Conservation (phyloP, 2,113 vertebrate species). For the Scomber colias region DNA sequence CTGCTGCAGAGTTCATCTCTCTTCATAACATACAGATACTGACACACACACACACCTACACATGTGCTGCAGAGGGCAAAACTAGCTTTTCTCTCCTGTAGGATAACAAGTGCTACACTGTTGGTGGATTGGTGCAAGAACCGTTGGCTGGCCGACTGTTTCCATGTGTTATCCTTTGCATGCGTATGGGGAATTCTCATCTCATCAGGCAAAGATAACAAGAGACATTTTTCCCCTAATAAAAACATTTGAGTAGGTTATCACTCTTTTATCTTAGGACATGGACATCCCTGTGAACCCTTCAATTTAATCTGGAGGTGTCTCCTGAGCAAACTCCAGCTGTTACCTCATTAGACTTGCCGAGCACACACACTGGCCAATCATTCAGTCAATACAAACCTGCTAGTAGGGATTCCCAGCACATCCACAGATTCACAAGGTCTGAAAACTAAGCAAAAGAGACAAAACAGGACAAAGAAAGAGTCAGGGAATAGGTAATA, state of each 20-base stretch:
- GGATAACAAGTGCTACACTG: constrained; percentile 36
- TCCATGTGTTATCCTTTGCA: constrained; percentile 28
- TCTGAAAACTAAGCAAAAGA: constrained; percentile 14
- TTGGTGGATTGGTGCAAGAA: constrained; percentile 18
- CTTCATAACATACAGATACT: constrained; percentile 66
- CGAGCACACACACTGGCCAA: constrained; percentile 46
- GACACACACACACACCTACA: constrained; percentile 57
- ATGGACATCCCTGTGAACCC: constrained; percentile 42
- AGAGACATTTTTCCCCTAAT: constrained; percentile 37
- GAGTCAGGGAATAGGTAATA: background rate
- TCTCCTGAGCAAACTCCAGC: constrained; percentile 18
- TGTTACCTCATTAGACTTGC: constrained; percentile 56
- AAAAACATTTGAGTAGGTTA: constrained; percentile 55
- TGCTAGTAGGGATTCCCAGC: constrained; percentile 38
- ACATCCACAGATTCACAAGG: constrained; percentile 39
- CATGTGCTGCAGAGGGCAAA: constrained; percentile 55
- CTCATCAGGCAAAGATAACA: constrained; percentile 48
- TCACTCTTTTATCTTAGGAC: constrained; percentile 52
- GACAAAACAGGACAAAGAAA: constrained; percentile 10
- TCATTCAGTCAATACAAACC: constrained; percentile 55
- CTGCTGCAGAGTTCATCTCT: constrained; percentile 67
- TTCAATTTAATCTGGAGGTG: constrained; percentile 43
- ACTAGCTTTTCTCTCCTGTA: background rate
- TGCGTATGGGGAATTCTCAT: constrained; percentile 28
- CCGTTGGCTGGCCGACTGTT: constrained; percentile 10